Conservation (phyloP, 2,113 vertebrate genomes). For the Vidua macroura region DNA sequence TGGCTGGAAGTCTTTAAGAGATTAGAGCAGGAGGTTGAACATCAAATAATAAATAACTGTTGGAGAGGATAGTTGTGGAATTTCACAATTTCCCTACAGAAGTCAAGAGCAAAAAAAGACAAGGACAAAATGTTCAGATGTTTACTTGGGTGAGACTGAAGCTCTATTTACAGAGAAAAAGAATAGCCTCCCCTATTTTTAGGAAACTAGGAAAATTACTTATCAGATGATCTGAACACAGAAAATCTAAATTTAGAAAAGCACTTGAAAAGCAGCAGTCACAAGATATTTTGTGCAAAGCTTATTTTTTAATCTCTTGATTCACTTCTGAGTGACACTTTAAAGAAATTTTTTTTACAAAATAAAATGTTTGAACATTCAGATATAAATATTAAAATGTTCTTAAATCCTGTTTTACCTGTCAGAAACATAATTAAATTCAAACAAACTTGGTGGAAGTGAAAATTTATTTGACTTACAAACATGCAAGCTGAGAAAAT, state of each 20-base stretch:
- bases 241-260: conserved; percentile 36
- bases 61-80: background rate
- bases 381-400: background rate
- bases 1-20: background rate
- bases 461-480: background rate
- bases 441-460: background rate
- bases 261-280: background rate
- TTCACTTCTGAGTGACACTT: background rate
- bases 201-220: conserved; percentile 6
- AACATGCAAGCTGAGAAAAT: background rate
- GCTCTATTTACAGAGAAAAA: background rate
- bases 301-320: background rate
- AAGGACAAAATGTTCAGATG: background rate
- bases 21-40: background rate
- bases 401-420: background rate
- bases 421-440: background rate
- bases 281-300: background rate
- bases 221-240: background rate
- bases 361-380: background rate
- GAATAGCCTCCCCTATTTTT: background rate
- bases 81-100: background rate
- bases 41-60: background rate
- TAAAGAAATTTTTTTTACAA: background rate
- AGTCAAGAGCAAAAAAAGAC: background rate
- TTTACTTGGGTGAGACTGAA: background rate